Evolutionary conservation across 2,113 vertebrate genomes (phyloP).

Genomic region (Probosciger aterrimus): DNA sequence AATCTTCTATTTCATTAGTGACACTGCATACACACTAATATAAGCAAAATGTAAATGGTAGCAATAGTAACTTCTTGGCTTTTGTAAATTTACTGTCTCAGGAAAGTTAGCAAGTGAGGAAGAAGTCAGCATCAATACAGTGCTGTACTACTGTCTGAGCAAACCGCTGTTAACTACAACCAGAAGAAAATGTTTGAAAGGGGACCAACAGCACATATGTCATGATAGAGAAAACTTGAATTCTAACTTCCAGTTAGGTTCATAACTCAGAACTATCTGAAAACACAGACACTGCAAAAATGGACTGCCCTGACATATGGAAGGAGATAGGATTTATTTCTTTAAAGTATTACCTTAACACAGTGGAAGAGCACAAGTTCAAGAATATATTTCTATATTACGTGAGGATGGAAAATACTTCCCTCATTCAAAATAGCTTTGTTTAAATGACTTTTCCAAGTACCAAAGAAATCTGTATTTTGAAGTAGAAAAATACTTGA

Average conservation of each 20-base stretch:
- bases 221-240: neutral
- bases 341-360: neutral
- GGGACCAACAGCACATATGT: neutral
- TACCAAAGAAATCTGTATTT: neutral
- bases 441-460: neutral
- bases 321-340: neutral
- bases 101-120: neutral
- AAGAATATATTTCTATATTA: neutral
- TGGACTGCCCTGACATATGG: neutral
- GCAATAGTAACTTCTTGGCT: neutral
- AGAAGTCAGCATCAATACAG: neutral
- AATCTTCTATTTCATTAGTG: neutral
- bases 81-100: neutral
- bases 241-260: neutral
- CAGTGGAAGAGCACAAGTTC: neutral
- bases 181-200: neutral
- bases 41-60: neutral
- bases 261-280: neutral
- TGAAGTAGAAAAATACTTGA: neutral
- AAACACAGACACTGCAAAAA: neutral
- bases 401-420: neutral
- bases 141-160: neutral
- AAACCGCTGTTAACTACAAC: neutral
- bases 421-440: neutral
- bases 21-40: neutral